These are phyloP conservation scores for Pseudeuparius sepicola DNA, from an alignment of 2,888 invertebrate genomes.

Conservation along the genomic window DNA sequence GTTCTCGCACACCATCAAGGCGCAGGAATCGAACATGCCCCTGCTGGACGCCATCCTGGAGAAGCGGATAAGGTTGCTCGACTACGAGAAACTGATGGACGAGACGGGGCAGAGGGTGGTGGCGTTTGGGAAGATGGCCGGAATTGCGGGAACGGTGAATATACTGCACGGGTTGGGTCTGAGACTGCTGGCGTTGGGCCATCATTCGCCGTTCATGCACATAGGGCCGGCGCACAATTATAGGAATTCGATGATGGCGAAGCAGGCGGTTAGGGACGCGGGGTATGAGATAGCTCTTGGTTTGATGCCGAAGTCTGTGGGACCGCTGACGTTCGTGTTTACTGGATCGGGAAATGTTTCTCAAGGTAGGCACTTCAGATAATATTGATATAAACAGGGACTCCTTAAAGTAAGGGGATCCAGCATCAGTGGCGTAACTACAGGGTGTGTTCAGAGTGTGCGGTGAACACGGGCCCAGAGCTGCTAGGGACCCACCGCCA, in stretches of 20 bases:
- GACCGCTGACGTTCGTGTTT: slow-evolving; percentile 95
- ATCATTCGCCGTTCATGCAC: slow-evolving; percentile 99
- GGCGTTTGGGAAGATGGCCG: slow-evolving; percentile 97
- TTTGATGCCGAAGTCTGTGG: slow-evolving; percentile 96
- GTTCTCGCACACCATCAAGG: slow-evolving; percentile 99
- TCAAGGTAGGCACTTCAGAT: slow-evolving; percentile 52
- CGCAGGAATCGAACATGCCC: slow-evolving; percentile 97
- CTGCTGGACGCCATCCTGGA: slow-evolving; percentile 91
- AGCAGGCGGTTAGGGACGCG: slow-evolving; percentile 95
- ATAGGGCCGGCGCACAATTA: slow-evolving; percentile 97
- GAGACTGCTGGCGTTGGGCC: slow-evolving; percentile 85
- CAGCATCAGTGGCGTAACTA: too few relatives aligned
- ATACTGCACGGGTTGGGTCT: slow-evolving; percentile 96
- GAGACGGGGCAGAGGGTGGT: slow-evolving; percentile 78
- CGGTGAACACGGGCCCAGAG: too few relatives aligned
- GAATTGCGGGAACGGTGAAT: slow-evolving; percentile 97
- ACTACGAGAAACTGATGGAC: slow-evolving; percentile 95
- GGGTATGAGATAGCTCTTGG: slow-evolving; percentile 94
- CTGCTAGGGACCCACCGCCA: too few relatives aligned
- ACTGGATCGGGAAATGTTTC: slow-evolving; percentile 98
- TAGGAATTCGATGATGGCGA: slow-evolving; percentile 93
- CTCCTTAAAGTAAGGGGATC: too few relatives aligned
- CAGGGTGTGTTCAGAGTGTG: too few relatives aligned
- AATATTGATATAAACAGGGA: too few relatives aligned
- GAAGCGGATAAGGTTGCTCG: slow-evolving; percentile 91